Conservation (phyloP, 37 sponge, comb jelly and placozoan genomes). For the Crambe crambe region DNA sequence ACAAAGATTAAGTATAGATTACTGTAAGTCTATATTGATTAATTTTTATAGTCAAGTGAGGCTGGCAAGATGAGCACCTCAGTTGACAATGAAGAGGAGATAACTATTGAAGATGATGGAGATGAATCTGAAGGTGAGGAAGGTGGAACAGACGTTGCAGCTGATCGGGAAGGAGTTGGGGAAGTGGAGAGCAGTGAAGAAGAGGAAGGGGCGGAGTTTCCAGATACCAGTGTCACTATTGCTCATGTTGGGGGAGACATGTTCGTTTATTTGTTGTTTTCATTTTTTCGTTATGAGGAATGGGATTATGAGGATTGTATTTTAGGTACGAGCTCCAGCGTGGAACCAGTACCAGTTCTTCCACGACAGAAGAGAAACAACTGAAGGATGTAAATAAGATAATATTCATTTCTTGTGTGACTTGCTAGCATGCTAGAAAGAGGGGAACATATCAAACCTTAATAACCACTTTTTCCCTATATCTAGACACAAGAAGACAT, state of each 20-base stretch:
- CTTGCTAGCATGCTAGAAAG: too few relatives aligned
- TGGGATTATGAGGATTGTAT: not conserved
- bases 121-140: not conserved
- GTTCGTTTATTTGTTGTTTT: too few relatives aligned
- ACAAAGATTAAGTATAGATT: too few relatives aligned
- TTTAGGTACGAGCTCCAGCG: not conserved
- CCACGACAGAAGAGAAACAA: not conserved
- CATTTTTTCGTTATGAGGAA: not conserved
- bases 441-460: too few relatives aligned
- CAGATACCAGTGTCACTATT: conserved; percentile 64
- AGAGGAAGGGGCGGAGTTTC: conserved; percentile 45
- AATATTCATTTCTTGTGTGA: too few relatives aligned
- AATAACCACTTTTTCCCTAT: too few relatives aligned
- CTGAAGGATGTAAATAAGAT: not conserved
- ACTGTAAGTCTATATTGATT: too few relatives aligned
- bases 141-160: not conserved
- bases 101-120: conserved; percentile 19
- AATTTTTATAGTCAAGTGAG: conserved; percentile 21
- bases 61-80: conserved; percentile 5
- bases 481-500: not conserved
- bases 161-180: not conserved
- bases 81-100: conserved; percentile 14
- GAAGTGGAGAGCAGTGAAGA: conserved; percentile 4
- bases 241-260: conserved; percentile 38
- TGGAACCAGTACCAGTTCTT: not conserved